Evolutionary conservation across 2,888 invertebrate species (phyloP).

Genomic region (Diarsia brunnea): DNA sequence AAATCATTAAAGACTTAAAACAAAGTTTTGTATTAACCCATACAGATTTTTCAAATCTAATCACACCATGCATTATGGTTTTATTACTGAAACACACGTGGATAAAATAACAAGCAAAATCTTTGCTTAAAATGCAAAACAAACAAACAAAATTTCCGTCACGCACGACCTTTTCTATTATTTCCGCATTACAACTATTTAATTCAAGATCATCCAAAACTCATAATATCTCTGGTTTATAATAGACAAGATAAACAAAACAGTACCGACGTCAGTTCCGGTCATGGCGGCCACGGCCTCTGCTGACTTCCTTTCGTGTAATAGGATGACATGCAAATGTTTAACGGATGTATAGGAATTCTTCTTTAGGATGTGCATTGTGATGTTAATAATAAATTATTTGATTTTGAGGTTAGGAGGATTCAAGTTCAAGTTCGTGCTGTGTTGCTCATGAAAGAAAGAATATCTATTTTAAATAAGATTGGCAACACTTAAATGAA

Average conservation of each 20-base stretch:
- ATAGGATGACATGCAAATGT: constrained; percentile 52
- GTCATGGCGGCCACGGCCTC: constrained; percentile 53
- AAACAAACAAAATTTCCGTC: constrained; percentile 25
- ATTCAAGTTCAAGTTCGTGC: constrained; percentile 31
- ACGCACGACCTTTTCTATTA: constrained; percentile 35
- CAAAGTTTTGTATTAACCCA: neutral
- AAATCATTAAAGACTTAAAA: neutral
- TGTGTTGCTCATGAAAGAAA: neutral
- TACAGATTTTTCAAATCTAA: neutral
- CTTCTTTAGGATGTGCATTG: constrained; percentile 24
- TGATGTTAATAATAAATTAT: neutral
- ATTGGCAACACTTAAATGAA: neutral
- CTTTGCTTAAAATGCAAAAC: constrained; percentile 13
- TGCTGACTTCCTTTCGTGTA: constrained; percentile 52
- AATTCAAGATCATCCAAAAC: constrained; percentile 61
- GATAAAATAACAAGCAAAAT: neutral
- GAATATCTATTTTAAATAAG: neutral
- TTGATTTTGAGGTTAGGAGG: constrained; percentile 31
- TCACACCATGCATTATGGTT: neutral
- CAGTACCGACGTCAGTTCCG: constrained; percentile 60
- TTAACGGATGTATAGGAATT: constrained; percentile 49
- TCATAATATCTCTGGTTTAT: constrained; percentile 60
- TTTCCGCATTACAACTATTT: constrained; percentile 40
- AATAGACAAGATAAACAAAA: constrained; percentile 64
- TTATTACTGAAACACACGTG: neutral